Evolutionary conservation across 2,113 vertebrate species (phyloP), one percentile per base, ranked within the genome.

Genomic region (Myanophis thanlyinensis): DNA sequence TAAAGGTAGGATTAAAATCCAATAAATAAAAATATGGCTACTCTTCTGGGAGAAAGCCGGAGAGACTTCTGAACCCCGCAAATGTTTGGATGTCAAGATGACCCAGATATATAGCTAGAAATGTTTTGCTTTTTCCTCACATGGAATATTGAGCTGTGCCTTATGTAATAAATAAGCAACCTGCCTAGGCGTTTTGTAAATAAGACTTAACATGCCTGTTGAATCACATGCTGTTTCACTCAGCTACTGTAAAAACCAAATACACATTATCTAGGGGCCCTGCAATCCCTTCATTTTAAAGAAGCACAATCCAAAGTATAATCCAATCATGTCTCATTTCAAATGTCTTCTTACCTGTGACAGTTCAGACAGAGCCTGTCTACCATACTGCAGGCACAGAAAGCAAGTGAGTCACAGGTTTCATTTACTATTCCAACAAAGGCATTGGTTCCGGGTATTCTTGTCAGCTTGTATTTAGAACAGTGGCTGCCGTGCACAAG

Each of bases 331-430:
- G 7, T 3, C 46, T 47, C 59, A 0, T 0, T 10, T 88, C 40
- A 2, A 0, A 13, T 1, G 73, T 46, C 0, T 0, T 59, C 92
- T 95, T 94, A 99, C 99, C 99, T 98, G 98, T 99, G 99, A 97
- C 99, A 99, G 98, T 99, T 99, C 95, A 99, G 98, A 94, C 99
- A 99, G 91, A 99, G 99, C 1, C 99, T 98, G 97, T 99, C 99
- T 86, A 99, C 99, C 88, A 99, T 99, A 95, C 99, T 99, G 95
- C 99, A 99, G 80, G 99, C 99, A 1, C 99, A 99, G 98, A 99
- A 99, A 0, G 99, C 99, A 30, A 99, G 98, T 0, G 99, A 99
- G 94, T 99, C 99, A 0, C 99, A 99, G 0, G 99, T 99, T 97
- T 99, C 99, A 0, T 99, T 99, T 96, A 99, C 99, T 0, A 99